Evolutionary conservation across 1,140 invertebrate species (phyloP).

Genomic region (Drosophila prosaltans): DNA sequence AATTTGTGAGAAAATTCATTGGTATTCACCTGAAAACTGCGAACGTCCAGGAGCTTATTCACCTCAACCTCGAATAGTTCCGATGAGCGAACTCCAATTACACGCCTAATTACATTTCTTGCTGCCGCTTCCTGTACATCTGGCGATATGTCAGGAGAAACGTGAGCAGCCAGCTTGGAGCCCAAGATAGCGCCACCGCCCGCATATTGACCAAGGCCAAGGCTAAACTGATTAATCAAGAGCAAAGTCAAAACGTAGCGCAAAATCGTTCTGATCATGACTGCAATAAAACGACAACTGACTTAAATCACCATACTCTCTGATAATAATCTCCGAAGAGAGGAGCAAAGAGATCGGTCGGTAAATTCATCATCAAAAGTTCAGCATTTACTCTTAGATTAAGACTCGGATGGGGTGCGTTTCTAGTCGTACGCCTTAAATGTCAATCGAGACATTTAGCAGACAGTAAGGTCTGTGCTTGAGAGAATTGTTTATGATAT

Average conservation of each 20-base stretch:
- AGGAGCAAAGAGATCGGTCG: not conserved
- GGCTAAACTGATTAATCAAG: constrained; percentile 14
- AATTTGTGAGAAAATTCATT: not conserved
- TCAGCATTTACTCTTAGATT: not conserved
- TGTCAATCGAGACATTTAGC: not conserved
- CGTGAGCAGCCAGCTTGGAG: constrained; percentile 27
- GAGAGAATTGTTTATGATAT: too few species aligned
- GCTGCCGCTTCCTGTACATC: constrained; percentile 58
- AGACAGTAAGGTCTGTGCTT: not conserved
- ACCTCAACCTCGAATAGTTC: constrained; percentile 56
- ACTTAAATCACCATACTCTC: not conserved
- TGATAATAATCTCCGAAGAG: constrained; percentile 1
- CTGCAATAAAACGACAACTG: constrained; percentile 8
- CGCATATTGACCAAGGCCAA: constrained; percentile 24
- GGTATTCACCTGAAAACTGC: constrained; percentile 59
- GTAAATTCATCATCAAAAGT: not conserved
- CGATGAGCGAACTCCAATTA: constrained; percentile 45
- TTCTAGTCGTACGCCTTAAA: not conserved
- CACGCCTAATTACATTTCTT: constrained; percentile 43
- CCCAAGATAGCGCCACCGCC: constrained; percentile 43
- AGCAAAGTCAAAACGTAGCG: not conserved
- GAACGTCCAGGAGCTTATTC: constrained; percentile 34
- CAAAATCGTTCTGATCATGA: constrained; percentile 4
- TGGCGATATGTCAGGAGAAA: constrained; percentile 37
- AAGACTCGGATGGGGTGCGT: not conserved